Evolutionary conservation across 2,797 vertebrate genomes (phyloP), one percentile per base, ranked within the genome.

Genomic region (Schizothorax lantsangensis): DNA sequence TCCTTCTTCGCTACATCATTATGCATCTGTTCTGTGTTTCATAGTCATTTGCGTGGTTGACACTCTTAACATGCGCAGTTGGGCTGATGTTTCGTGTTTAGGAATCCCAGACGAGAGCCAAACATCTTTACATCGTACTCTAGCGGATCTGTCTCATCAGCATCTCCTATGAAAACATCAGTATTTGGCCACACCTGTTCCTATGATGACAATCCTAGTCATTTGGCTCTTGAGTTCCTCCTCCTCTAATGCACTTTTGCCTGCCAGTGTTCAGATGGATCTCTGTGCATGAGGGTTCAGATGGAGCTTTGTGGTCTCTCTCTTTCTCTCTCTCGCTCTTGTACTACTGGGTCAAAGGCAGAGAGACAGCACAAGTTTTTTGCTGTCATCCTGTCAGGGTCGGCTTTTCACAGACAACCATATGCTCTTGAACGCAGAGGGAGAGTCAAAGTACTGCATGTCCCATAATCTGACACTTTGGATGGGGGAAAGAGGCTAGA

Each of bases 211-310:
- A 81, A 49, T 79, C 33, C 33, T 30, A 72, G 75, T 83, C 80
- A 85, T 69, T 85, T 81, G 84, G 66, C 54, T 66, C 52, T 79
- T 47, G 72, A 87, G 59, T 73, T 82, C 52, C 78, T 38, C 49
- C 79, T 80, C 78, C 30, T 68, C 73, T 83, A 84, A 66, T 36
- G 85, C 85, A 62, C 90, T 49, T 88, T 89, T 90, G 88, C 88
- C 91, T 90, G 87, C 89, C 86, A 85, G 77, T 79, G 59, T 49
- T 66, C 23, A 62, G 75, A 59, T 68, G 71, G 19, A 69, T 59
- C 66, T 83, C 64, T 82, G 57, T 83, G 59, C 49, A 17, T 30
- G 64, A 84, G 90, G 79, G 68, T 82, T 81, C 81, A 82, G 81
- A 72, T 73, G 75, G 82, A 87, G 87, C 84, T 84, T 68, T 66